These are phyloP conservation scores for Microcebus jonahi DNA, from an alignment of 2,113 vertebrate species.

Conservation along the genomic window DNA sequence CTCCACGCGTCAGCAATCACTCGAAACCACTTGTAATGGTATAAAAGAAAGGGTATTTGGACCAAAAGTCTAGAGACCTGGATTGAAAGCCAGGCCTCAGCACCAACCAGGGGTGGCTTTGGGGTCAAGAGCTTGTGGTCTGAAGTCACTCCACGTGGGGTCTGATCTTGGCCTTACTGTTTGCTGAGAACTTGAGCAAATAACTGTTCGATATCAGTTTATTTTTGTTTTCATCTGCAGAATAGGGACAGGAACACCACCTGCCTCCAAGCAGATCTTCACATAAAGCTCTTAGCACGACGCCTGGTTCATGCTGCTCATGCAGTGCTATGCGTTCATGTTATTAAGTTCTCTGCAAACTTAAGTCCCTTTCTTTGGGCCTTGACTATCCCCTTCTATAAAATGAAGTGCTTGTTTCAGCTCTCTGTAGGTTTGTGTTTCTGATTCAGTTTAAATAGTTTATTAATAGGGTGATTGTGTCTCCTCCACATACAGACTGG, in stretches of 20 bases:
- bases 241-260: fast-evolving
- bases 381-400: not conserved
- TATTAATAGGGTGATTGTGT: not conserved
- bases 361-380: not conserved
- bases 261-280: not conserved
- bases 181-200: not conserved
- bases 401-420: not conserved
- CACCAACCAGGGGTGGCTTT: not conserved
- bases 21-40: not conserved
- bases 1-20: not conserved
- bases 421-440: not conserved
- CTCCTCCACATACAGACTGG: not conserved
- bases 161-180: not conserved
- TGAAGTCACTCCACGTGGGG: fast-evolving
- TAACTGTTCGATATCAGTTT: not conserved
- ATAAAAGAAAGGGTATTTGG: not conserved
- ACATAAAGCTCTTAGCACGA: not conserved
- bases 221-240: not conserved
- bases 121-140: not conserved
- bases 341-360: not conserved
- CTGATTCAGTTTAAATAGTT: not conserved
- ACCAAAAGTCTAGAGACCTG: not conserved
- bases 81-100: not conserved
- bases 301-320: fast-evolving
- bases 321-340: fast-evolving